Percentiles rank a stretch among this genome's conserved stretches.
Conservation (phyloP, 1,140 invertebrate genomes). For the Mesaphorura yosii region DNA sequence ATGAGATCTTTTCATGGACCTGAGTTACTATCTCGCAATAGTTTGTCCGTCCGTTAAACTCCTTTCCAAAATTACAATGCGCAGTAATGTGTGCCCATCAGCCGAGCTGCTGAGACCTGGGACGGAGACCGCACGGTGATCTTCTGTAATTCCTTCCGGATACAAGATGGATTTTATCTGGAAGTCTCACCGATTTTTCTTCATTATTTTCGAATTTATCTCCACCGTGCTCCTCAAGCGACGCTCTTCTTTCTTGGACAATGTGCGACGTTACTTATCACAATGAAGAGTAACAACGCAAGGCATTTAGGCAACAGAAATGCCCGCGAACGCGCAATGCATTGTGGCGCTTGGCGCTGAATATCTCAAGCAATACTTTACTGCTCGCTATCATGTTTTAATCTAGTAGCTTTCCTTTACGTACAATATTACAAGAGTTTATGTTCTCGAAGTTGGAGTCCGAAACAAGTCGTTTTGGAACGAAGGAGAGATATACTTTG, state of each 20-base stretch:
- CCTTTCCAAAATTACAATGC: no score
- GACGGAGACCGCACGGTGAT: no score
- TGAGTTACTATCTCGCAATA: no score
- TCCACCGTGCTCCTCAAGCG: no score
- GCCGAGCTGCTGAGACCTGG: no score
- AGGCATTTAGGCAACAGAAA: no score
- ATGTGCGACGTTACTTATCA: slow-evolving; percentile 3
- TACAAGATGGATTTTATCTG: neutral
- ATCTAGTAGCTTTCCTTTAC: neutral
- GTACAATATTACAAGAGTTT: neutral
- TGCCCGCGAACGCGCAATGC: neutral
- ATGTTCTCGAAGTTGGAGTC: neutral
- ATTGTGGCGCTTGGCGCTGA: neutral
- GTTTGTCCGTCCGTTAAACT: no score
- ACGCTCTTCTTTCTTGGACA: no score
- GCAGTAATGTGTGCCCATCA: no score
- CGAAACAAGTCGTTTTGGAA: neutral
- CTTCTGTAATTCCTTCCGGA: slow-evolving; percentile 2
- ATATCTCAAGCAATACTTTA: neutral
- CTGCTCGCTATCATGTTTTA: neutral
- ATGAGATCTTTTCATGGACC: no score
- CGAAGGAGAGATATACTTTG: neutral
- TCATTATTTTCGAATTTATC: slow-evolving; percentile 13
- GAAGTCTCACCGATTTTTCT: slow-evolving; percentile 12
- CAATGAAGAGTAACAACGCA: neutral